Evolutionary conservation across 2,888 invertebrate genomes (phyloP), one percentile per base, ranked within the genome.

Genomic region (Epinotia ramella): DNA sequence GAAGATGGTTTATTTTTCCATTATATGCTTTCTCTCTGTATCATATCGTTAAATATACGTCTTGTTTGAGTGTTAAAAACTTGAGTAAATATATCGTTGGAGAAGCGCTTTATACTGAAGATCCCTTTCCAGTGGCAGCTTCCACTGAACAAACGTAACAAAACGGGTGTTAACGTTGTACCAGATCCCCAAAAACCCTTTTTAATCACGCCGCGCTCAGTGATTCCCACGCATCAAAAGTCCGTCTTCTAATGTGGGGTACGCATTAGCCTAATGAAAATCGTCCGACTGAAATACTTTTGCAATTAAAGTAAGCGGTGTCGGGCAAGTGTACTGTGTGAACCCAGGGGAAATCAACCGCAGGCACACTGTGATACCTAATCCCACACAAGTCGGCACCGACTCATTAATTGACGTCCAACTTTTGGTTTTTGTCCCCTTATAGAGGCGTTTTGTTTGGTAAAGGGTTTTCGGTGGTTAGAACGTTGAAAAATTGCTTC

Each of bases 301-400:
- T 80, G 83, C 86, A 88, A 88, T 89, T 88, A 88, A 87, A 88
- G 84, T 87, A 86, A 88, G 86, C 87, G 85, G 78, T 84, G 84
- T 81, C 78, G 77, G 77, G 79, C 79, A 76, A 77, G 79, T 80
- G 81, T 82, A 84, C 84, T 86, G 84, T 85, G 81, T 81, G 73
- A 60, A 57, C 88, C 80, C 81, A 40, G 13, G 89, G 89, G 89
- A 89, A 89, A 89, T 89, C 88, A 89, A 84, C 87, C 83, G 74
- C 84, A 84, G 81, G 79, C 80, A 79, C 79, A 70, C 60, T 79
- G 83, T 82, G 76, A 79, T 81, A 80, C 80, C 80, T 84, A 85
- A 86, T 83, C 81, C 80, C 79, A 78, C 79, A 80, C 80, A 79
- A 82, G 83, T 81, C 82, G 79, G 80, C 75, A 77, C 78, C 77